Conservation (phyloP, 2,113 vertebrate genomes). For the Tetraodon nigroviridis region DNA sequence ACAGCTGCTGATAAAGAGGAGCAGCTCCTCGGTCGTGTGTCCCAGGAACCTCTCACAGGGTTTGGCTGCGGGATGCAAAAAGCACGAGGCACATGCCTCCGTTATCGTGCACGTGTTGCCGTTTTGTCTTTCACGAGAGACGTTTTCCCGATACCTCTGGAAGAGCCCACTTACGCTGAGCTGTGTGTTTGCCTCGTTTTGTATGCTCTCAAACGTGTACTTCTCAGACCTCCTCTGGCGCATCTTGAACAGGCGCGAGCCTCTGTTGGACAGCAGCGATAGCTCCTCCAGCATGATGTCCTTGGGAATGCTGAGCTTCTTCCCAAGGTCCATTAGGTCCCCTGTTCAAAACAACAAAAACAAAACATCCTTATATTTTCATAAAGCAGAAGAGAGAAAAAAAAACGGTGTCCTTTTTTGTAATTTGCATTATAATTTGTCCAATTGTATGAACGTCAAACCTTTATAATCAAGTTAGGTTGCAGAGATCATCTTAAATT, state of each 20-base stretch:
- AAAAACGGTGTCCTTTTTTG: neutral
- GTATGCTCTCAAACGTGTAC: constrained; percentile 95
- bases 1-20: constrained; percentile 54
- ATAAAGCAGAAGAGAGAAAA: neutral
- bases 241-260: constrained; percentile 94
- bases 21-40: constrained; percentile 45
- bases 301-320: constrained; percentile 90
- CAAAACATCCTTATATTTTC: neutral
- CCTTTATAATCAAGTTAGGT: no score
- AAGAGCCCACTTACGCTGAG: constrained; percentile 77
- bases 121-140: constrained; percentile 21
- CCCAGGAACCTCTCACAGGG: constrained; percentile 36
- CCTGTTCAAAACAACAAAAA: constrained; percentile 73
- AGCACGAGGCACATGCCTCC: constrained; percentile 38
- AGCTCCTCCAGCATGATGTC: constrained; percentile 98
- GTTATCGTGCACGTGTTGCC: constrained; percentile 47
- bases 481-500: no score
- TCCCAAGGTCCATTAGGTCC: constrained; percentile 85
- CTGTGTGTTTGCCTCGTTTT: constrained; percentile 83
- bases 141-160: constrained; percentile 23
- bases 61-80: constrained; percentile 39
- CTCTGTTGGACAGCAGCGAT: constrained; percentile 88
- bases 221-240: constrained; percentile 95
- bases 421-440: no score
- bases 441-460: no score